Evolutionary conservation across 2,888 invertebrate species (phyloP).

Genomic region (Habroteleia sp.): DNA sequence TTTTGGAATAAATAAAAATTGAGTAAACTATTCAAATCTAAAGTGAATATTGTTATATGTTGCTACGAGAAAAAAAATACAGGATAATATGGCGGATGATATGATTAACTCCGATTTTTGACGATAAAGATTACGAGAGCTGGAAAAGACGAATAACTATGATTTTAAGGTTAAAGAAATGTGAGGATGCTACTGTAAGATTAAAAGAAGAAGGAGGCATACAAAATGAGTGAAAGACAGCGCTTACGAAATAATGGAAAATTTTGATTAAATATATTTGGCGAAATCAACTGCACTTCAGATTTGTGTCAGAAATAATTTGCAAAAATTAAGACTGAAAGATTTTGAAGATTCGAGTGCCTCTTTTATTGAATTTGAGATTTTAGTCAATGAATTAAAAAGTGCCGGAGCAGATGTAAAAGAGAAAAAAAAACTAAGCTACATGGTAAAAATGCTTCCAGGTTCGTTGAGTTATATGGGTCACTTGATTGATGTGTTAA

Average conservation of each 20-base stretch:
- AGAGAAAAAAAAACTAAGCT: not conserved
- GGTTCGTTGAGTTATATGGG: not conserved
- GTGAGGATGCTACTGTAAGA: slow-evolving; percentile 3
- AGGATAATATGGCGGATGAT: slow-evolving; percentile 11
- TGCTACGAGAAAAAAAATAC: too few relatives aligned
- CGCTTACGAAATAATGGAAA: not conserved
- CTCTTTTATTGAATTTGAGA: not conserved
- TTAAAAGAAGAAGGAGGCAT: not conserved
- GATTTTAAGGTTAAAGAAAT: slow-evolving; percentile 51
- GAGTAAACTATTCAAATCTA: too few relatives aligned
- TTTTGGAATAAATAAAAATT: too few relatives aligned
- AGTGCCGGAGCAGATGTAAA: not conserved
- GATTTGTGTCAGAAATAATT: not conserved
- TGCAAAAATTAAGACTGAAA: not conserved
- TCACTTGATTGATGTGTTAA: not conserved
- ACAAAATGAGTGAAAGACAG: not conserved
- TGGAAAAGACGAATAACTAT: slow-evolving; percentile 55
- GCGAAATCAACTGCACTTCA: not conserved
- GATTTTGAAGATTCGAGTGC: not conserved
- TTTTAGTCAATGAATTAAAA: not conserved
- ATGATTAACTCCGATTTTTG: slow-evolving; percentile 39
- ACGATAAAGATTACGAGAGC: slow-evolving; percentile 42
- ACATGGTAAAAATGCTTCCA: not conserved
- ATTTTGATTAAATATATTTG: not conserved
- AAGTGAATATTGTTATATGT: not conserved